These are phyloP conservation scores for Rhynchonycteris naso DNA, from an alignment of 2,797 vertebrate genomes.

Conservation along the genomic window DNA sequence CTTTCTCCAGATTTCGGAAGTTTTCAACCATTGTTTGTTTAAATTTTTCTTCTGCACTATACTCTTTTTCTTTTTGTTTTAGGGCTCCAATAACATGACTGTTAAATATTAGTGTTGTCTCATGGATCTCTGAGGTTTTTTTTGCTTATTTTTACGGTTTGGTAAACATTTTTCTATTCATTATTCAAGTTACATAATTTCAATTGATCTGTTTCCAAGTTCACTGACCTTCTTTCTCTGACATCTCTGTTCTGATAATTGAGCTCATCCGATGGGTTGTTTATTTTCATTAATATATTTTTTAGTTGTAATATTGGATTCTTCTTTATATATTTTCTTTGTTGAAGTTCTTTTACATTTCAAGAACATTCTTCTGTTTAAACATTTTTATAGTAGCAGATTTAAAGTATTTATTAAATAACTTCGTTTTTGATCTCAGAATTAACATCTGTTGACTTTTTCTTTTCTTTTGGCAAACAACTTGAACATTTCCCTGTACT, in stretches of 20 bases:
- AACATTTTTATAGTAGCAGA: neutral
- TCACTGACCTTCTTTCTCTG: neutral
- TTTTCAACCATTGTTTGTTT: neutral
- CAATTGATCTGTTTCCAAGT: neutral
- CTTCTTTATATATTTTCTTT: neutral
- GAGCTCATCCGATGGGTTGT: neutral
- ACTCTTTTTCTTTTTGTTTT: neutral
- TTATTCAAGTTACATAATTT: neutral
- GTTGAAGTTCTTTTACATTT: conserved; percentile 25
- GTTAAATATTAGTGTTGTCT: neutral
- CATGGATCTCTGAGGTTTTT: neutral
- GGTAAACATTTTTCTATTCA: neutral
- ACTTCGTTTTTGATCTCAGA: neutral
- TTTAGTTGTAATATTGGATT: neutral
- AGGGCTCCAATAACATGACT: neutral
- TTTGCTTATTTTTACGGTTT: neutral
- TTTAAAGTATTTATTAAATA: neutral
- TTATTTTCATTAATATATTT: neutral
- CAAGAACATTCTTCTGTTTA: neutral
- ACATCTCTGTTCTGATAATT: neutral
- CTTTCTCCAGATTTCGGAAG: neutral
- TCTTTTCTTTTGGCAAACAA: neutral
- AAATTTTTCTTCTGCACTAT: neutral
- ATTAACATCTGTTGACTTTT: neutral
- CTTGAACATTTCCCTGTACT: neutral